These are phyloP conservation scores for Antedon bifida DNA, from an alignment of 35 echinoderm and acorn worm genomes.

Conservation along the genomic window DNA sequence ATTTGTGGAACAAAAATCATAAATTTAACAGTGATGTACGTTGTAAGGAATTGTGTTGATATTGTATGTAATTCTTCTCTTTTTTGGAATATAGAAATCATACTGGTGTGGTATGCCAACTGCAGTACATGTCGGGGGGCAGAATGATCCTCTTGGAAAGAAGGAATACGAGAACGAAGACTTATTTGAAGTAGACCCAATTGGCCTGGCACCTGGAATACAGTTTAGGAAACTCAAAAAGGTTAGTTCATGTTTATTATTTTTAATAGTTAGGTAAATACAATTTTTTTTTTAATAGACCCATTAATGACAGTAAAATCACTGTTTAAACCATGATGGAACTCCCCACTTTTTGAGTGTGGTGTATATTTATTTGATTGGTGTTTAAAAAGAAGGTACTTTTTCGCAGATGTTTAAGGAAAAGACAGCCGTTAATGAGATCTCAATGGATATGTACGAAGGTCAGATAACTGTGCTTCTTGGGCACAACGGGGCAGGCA, in stretches of 20 bases:
- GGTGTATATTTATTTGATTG: too few relatives aligned
- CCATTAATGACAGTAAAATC: too few relatives aligned
- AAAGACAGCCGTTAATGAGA: slow-evolving; percentile 42
- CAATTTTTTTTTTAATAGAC: too few relatives aligned
- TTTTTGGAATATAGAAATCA: neutral
- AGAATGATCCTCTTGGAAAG: neutral
- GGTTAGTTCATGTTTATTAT: too few relatives aligned
- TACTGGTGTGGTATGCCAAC: neutral
- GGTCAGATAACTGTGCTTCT: slow-evolving; percentile 62
- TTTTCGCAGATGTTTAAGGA: slow-evolving; percentile 16
- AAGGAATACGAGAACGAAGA: neutral
- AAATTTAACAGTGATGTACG: too few relatives aligned
- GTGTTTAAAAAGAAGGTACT: too few relatives aligned
- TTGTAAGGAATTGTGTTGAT: too few relatives aligned
- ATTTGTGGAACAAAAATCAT: too few relatives aligned
- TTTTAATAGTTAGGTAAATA: neutral
- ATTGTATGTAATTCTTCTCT: too few relatives aligned
- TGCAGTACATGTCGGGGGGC: neutral
- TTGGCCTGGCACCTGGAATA: slow-evolving; percentile 25
- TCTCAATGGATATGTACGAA: slow-evolving; percentile 63
- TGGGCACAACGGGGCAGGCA: slow-evolving; percentile 76
- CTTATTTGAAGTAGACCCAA: slow-evolving; percentile 60
- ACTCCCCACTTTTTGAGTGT: too few relatives aligned
- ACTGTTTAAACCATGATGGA: too few relatives aligned
- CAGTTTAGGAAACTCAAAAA: slow-evolving; percentile 41